Percentiles rank a stretch among this genome's conserved stretches.
Evolutionary conservation across 2,888 invertebrate genomes (phyloP).

Genomic region (Phorcus lineatus): DNA sequence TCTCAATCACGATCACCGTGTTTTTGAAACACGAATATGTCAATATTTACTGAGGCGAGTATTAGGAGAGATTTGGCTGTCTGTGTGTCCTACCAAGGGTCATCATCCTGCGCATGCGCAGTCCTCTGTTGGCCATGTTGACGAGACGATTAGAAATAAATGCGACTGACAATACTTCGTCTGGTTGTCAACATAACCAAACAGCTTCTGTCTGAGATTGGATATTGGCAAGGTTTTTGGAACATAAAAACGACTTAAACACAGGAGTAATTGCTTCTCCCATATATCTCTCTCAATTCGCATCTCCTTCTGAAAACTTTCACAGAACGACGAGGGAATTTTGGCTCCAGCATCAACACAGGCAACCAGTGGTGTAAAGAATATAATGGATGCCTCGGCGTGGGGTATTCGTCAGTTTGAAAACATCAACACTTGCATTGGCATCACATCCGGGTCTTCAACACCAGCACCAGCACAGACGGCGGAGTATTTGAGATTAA

Average conservation of each 20-base stretch:
- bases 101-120: background rate
- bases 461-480: too few species aligned
- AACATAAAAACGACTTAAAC: background rate
- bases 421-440: too few species aligned
- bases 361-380: too few species aligned
- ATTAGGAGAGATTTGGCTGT: background rate
- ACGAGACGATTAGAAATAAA: background rate
- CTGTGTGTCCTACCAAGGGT: background rate
- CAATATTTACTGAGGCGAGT: background rate
- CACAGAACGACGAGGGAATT: too few species aligned
- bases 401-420: too few species aligned
- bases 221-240: background rate
- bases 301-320: too few species aligned
- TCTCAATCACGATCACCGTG: background rate
- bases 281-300: background rate
- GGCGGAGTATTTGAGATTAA: too few species aligned
- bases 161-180: background rate
- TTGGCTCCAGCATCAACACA: too few species aligned
- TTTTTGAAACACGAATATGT: conserved; percentile 11
- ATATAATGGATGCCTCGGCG: too few species aligned
- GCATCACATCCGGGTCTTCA: too few species aligned
- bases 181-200: background rate
- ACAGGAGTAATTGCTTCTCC: background rate
- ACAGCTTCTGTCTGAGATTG: background rate
- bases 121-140: background rate